Conservation (phyloP, 2,113 vertebrate genomes). For the Cyprinodon tularosa region DNA sequence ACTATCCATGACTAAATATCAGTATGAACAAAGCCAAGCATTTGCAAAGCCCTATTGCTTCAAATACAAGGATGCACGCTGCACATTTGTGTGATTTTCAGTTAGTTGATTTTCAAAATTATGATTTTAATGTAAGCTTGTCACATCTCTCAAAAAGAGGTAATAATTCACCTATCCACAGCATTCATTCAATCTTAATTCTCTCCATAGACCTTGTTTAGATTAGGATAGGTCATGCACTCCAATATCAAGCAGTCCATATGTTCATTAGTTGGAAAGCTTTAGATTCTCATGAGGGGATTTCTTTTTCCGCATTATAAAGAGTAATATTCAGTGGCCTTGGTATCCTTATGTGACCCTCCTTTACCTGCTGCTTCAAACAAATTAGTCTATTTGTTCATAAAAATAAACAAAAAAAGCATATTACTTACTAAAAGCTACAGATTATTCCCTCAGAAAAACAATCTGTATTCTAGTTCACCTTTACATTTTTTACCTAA, state of each 20-base stretch:
- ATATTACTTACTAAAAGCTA: not conserved
- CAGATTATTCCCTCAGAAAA: not conserved
- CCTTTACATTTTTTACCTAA: not conserved
- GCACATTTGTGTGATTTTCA: not conserved
- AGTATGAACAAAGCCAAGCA: not conserved
- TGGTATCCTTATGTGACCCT: not conserved
- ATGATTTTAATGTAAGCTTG: slow-evolving; percentile 2
- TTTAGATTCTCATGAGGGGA: not conserved
- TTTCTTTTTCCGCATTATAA: not conserved
- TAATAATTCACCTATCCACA: too few species aligned
- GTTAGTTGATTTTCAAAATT: not conserved
- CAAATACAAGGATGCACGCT: not conserved
- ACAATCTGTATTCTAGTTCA: not conserved
- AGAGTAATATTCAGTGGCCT: not conserved
- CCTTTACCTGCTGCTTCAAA: not conserved
- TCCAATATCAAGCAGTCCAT: not conserved
- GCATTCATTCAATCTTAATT: too few species aligned
- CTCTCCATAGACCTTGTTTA: not conserved
- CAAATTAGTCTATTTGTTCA: not conserved
- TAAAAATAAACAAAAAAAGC: not conserved
- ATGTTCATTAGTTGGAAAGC: slow-evolving; percentile 1
- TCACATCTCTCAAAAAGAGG: slow-evolving; percentile 5
- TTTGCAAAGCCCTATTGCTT: not conserved
- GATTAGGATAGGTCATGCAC: slow-evolving; percentile 16
- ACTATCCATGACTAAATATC: not conserved